phyloP scores from a whole-genome alignment of 2,888 invertebrate genomes.

The Ectemnius lituratus region DNA sequence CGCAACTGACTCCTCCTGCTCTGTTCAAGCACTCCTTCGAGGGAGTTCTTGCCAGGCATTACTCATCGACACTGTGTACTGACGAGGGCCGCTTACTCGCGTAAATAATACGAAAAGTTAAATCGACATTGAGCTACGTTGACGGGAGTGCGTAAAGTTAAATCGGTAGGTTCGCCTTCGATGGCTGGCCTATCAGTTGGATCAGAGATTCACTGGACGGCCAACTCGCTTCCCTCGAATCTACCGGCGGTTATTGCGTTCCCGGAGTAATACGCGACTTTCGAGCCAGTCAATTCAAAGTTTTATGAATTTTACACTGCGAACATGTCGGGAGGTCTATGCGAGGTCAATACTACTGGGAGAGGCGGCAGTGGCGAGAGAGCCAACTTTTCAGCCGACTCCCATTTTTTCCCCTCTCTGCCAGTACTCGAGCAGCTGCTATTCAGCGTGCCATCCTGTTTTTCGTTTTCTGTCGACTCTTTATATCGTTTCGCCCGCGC shows the following conservation, averaged over 20 bases:
- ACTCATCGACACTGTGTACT: no score
- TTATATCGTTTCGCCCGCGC: constrained; percentile 6
- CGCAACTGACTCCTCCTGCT: no score
- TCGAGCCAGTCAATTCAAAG: constrained; percentile 1
- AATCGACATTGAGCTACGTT: no score
- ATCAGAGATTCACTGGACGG: no score
- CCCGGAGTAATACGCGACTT: neutral
- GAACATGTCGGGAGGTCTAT: neutral
- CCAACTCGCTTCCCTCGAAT: neutral
- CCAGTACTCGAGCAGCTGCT: neutral
- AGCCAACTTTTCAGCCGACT: constrained; percentile 5
- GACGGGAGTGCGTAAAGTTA: no score
- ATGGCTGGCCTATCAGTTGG: no score
- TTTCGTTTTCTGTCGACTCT: neutral
- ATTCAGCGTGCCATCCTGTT: constrained; percentile 9
- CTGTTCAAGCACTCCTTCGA: no score
- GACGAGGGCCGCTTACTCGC: no score
- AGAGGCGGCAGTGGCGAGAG: no score
- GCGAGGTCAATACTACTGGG: neutral
- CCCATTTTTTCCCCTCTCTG: neutral
- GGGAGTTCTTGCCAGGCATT: no score
- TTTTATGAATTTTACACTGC: constrained; percentile 6
- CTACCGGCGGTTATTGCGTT: neutral
- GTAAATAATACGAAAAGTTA: no score
- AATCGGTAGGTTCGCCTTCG: no score